Evolutionary conservation across 2,113 vertebrate species (phyloP).

Genomic region (Sander vitreus): DNA sequence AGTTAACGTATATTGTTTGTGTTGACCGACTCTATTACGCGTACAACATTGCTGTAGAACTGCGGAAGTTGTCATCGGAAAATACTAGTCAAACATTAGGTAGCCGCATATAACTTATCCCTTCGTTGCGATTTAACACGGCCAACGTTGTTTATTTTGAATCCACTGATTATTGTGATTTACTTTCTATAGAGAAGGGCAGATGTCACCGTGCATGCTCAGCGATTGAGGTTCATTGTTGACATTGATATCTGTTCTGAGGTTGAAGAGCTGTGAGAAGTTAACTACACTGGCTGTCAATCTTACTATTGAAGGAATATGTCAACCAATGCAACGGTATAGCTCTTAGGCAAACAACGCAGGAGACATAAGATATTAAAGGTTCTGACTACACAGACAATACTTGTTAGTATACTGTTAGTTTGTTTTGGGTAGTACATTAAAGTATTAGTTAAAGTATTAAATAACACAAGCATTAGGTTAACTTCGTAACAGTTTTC

Average conservation of each 20-base stretch:
- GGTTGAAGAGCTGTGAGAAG: neutral
- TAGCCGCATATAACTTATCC: neutral
- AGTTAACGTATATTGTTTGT: neutral
- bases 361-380: neutral
- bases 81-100: neutral
- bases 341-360: neutral
- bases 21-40: too few species aligned
- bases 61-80: neutral
- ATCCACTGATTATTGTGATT: neutral
- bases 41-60: neutral
- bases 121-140: neutral
- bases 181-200: neutral
- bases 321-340: neutral
- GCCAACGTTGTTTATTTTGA: neutral
- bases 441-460: too few species aligned
- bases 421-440: neutral
- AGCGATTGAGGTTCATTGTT: neutral
- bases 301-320: conserved; percentile 1
- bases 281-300: neutral
- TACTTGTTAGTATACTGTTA: neutral
- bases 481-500: neutral
- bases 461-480: neutral
- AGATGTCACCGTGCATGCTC: conserved; percentile 1
- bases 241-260: neutral
- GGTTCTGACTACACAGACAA: neutral